Base-by-base conservation (phyloP, 2,113 vertebrate genomes). In the Chamaea fasciata region DNA sequence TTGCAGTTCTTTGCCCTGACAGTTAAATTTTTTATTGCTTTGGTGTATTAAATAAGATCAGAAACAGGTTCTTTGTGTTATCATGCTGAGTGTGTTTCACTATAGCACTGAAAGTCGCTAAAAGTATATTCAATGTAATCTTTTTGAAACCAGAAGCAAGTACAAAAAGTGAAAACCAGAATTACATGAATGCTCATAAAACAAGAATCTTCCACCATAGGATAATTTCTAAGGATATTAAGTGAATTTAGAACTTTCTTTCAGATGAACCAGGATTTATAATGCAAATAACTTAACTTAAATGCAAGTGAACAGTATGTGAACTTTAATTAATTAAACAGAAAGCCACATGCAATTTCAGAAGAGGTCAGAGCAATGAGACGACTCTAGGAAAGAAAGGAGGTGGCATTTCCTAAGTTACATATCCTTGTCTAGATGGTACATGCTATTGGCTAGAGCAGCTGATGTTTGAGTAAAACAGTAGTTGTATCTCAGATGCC, bases 391-490 rank as follows among this genome's bases (percentile, higher is more conserved):
- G 30, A 83, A 11, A 65, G 37, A 53, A 75, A 46, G n/a, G 31
- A 87, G 21, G 7, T 65, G 14, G 4, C 5, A 31, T 83, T 83
- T 88, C 17, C 24, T 35, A 18, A 19, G 47, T 31, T 46, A 28
- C 6, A 1, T 55, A 55, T 33, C 20, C 0, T 0, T 0, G 0
- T 65, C 21, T 65, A 0, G 2, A 15, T 83, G 5, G 5, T 42
- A 35, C 3, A 2, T 30, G 11, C 26, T 74, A 1, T 12, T 65
- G 31, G 5, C 26, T 84, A 24, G 27, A 89, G 14, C 7, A 60
- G 33, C n/a, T 64, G 28, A 7, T 67, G 19, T 46, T 62, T 21
- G 31, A 71, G 23, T 76, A 6, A 44, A 86, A 75, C 30, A 47
- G 35, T 63, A 44, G 13, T 27, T 68, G 26, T 49, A 76, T 63